Conservation (phyloP, 2,888 invertebrate species). For the Cataglyphis cursor region DNA sequence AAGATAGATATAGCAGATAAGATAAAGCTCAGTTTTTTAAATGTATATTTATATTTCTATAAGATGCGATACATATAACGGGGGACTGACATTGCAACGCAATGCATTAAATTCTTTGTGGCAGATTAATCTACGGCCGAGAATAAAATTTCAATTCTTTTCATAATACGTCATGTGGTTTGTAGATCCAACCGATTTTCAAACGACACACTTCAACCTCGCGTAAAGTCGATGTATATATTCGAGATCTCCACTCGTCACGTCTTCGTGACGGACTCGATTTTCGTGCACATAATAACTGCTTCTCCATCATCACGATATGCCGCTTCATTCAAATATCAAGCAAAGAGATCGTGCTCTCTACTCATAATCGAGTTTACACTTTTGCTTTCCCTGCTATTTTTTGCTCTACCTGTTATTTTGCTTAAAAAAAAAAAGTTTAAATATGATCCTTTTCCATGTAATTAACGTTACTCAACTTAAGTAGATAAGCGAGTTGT, state of each 20-base stretch:
- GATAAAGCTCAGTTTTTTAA: not conserved
- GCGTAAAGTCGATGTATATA: constrained; percentile 15
- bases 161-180: not conserved
- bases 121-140: not conserved
- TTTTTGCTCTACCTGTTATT: not conserved
- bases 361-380: constrained; percentile 16
- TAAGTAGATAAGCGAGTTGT: constrained; percentile 1
- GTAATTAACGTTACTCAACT: constrained; percentile 5
- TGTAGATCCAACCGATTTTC: constrained; percentile 14
- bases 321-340: constrained; percentile 30
- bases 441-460: not conserved
- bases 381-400: constrained; percentile 8
- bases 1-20: not conserved
- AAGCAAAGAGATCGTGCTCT: not conserved
- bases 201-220: constrained; percentile 25
- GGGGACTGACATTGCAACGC: not conserved
- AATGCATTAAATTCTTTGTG: not conserved
- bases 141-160: constrained; percentile 23
- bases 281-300: constrained; percentile 64
- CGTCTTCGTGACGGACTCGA: constrained; percentile 34
- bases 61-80: not conserved
- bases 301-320: constrained; percentile 50
- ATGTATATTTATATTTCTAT: not conserved
- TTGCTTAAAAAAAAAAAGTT: not conserved
- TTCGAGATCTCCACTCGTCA: constrained; percentile 30